Base-by-base conservation (phyloP, 2,797 vertebrate species). In the Myripristis murdjan region DNA sequence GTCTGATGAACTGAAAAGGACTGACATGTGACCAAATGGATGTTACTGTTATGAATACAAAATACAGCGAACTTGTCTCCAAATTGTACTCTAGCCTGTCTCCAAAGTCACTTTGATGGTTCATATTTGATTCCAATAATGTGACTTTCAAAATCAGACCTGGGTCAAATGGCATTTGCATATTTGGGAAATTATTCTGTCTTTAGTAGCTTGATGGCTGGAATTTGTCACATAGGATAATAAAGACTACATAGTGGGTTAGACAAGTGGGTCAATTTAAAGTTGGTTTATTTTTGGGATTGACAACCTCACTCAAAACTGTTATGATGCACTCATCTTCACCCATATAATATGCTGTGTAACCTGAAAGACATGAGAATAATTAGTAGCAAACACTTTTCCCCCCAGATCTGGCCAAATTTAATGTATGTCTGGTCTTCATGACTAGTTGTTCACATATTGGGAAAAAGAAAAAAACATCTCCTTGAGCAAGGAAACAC, bases 61-160 rank as follows among this genome's bases (percentile, higher is more conserved):
- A 56, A 57, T 16, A 18, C 49, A 33, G 4, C 9, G 1, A 73
- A 59, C 55, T 16, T 43, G n/a, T 48, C 14, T 52, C 1, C 11
- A n/a, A 6, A 15, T 41, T 24, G 37, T 33, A 57, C 49, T 49
- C 0, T 59, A 48, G 70, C 49, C 12, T 24, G 68, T 66, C 59
- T 75, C 72, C 51, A 84, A 73, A 81, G 65, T 73, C 41, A 44
- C 20, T 8, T 5, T 18, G 2, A 61, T 39, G 0, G 46, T 57
- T 6, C 37, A 54, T 69, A 73, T 1, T 10, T 51, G 49, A 2
- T 62, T 4, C 3, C 5, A 47, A 64, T 43, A 33, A 1, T 0
- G 3, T 51, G n/a, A 15, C 20, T 35, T 3, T 58, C 12, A 26
- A 37, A 52, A 41, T 8, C 16, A 53, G 5, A 64, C 5, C 54